A percentile compares a stretch with the other conserved stretches of the same genome.
phyloP scores from a whole-genome alignment of 2,113 vertebrate species.

The Tachuris rubrigastra region DNA sequence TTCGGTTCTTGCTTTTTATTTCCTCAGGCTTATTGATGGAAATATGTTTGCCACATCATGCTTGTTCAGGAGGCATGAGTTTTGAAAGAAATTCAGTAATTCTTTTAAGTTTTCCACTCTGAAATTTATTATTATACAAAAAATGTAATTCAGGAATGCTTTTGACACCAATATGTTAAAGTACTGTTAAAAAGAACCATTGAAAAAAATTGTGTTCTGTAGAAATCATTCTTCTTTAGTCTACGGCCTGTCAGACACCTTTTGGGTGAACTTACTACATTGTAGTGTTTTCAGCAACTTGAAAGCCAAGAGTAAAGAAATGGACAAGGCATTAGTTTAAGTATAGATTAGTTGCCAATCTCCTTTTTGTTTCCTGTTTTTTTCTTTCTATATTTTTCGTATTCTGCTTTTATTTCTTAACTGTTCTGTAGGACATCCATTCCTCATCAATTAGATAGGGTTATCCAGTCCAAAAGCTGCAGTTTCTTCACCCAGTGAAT shows the following conservation, averaged over 20 bases:
- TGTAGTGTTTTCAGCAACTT: not conserved
- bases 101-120: not conserved
- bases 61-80: not conserved
- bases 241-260: not conserved
- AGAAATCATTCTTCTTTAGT: not conserved
- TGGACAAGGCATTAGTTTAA: not conserved
- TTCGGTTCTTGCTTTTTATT: not conserved
- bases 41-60: not conserved
- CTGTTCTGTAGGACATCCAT: not conserved
- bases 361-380: not conserved
- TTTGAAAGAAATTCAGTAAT: not conserved
- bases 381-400: not conserved
- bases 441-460: not conserved
- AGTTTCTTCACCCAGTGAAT: not conserved
- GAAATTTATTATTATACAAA: not conserved
- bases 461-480: not conserved
- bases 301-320: not conserved
- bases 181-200: not conserved
- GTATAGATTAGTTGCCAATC: not conserved
- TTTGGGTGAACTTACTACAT: not conserved
- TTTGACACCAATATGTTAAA: not conserved
- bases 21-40: not conserved
- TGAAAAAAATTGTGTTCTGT: not conserved
- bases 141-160: not conserved
- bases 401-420: not conserved